Conservation (phyloP, 2,888 invertebrate species). For the Polymixis flavicincta region DNA sequence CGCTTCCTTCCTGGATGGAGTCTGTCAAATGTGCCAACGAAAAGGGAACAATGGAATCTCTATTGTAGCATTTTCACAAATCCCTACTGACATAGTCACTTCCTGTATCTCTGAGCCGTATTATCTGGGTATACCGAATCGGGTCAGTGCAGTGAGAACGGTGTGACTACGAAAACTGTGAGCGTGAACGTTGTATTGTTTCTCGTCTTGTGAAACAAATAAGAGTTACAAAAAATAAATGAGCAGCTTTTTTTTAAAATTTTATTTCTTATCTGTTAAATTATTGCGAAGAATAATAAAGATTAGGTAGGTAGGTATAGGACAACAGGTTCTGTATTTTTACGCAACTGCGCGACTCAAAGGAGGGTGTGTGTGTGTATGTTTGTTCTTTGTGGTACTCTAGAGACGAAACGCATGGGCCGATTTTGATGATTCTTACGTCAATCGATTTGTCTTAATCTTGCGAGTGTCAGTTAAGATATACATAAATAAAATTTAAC, state of each 20-base stretch:
- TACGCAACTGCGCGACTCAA: no score
- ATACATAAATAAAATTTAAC: no score
- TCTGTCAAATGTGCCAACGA: constrained; percentile 68
- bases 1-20: constrained; percentile 74
- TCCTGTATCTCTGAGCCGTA: constrained; percentile 81
- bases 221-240: not conserved
- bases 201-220: not conserved
- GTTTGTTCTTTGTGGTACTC: no score
- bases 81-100: constrained; percentile 75
- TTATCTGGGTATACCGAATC: constrained; percentile 82
- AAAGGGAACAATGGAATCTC: constrained; percentile 64
- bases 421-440: no score
- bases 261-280: not conserved
- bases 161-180: constrained; percentile 71
- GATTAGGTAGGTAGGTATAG: not conserved
- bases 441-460: no score
- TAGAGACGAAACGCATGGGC: no score
- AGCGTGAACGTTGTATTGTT: constrained; percentile 34
- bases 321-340: not conserved
- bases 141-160: constrained; percentile 77
- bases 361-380: no score
- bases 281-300: not conserved
- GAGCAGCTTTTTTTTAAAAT: not conserved
- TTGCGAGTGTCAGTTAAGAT: no score
- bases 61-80: constrained; percentile 71